phyloP scores from a whole-genome alignment of 2,888 invertebrate species.

The Yponomeuta plumbellus region DNA sequence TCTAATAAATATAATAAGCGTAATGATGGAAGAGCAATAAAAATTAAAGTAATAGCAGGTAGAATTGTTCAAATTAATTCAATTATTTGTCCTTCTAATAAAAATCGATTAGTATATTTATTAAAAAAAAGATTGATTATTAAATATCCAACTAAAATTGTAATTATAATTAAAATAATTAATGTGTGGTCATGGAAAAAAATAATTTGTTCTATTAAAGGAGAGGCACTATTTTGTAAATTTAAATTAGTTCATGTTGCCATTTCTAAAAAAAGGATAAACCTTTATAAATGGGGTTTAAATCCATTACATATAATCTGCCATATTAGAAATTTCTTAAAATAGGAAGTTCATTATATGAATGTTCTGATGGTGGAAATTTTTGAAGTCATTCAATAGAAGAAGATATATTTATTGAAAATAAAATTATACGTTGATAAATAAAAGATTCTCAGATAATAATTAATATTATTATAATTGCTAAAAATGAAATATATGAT shows the following conservation, averaged over 20 bases:
- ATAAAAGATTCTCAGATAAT: conserved; percentile 79
- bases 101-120: conserved; percentile 73
- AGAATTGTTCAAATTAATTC: conserved; percentile 80
- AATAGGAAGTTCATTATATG: conserved; percentile 76
- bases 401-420: conserved; percentile 63
- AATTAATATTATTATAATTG: conserved; percentile 76
- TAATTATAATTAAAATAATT: conserved; percentile 79
- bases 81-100: conserved; percentile 77
- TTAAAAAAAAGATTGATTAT: conserved; percentile 75
- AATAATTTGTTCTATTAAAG: conserved; percentile 80
- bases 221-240: conserved; percentile 78
- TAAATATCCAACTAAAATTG: conserved; percentile 75
- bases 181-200: conserved; percentile 80
- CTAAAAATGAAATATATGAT: conserved; percentile 78
- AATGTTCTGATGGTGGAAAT: conserved; percentile 76
- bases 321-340: conserved; percentile 79
- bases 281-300: conserved; percentile 81
- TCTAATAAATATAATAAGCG: conserved; percentile 78
- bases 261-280: conserved; percentile 78
- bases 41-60: conserved; percentile 78
- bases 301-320: conserved; percentile 77
- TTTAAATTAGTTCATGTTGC: conserved; percentile 75
- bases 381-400: conserved; percentile 80
- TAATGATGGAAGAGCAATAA: conserved; percentile 79
- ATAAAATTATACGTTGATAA: conserved; percentile 68